phyloP scores from a whole-genome alignment of 1,140 invertebrate species.

The Brachionus koreanus region DNA sequence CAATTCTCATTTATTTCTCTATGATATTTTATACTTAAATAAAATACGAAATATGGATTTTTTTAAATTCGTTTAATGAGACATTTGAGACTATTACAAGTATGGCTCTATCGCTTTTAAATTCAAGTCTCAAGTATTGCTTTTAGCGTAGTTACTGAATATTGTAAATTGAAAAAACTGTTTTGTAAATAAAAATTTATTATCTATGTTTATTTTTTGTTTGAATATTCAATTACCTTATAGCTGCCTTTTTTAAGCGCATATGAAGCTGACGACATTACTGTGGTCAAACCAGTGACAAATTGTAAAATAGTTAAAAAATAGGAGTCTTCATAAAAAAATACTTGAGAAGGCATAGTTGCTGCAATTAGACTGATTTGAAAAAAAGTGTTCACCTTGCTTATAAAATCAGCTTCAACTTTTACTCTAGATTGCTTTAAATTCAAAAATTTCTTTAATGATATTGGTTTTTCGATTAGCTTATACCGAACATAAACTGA shows the following conservation, averaged over 20 bases:
- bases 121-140: not conserved
- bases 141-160: not conserved
- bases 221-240: conserved; percentile 22
- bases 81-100: not conserved
- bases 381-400: conserved; percentile 27
- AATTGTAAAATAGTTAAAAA: not conserved
- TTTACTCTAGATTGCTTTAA: conserved; percentile 4
- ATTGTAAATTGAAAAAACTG: not conserved
- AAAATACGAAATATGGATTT: not conserved
- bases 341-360: conserved; percentile 13
- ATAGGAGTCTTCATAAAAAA: conserved; percentile 13
- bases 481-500: not conserved
- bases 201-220: not conserved
- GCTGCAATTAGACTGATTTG: conserved; percentile 24
- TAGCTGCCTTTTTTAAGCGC: conserved; percentile 12
- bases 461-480: not conserved
- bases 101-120: not conserved
- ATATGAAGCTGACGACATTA: conserved; percentile 25
- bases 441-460: conserved; percentile 28
- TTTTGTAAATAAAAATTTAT: not conserved
- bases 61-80: not conserved
- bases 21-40: not conserved
- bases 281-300: not conserved
- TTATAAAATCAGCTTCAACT: not conserved
- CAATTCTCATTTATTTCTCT: no score